A percentile compares a stretch with the other conserved stretches of the same genome.
These are phyloP conservation scores for Aphelocoma coerulescens DNA, from an alignment of 2,113 vertebrate species.

Conservation along the genomic window DNA sequence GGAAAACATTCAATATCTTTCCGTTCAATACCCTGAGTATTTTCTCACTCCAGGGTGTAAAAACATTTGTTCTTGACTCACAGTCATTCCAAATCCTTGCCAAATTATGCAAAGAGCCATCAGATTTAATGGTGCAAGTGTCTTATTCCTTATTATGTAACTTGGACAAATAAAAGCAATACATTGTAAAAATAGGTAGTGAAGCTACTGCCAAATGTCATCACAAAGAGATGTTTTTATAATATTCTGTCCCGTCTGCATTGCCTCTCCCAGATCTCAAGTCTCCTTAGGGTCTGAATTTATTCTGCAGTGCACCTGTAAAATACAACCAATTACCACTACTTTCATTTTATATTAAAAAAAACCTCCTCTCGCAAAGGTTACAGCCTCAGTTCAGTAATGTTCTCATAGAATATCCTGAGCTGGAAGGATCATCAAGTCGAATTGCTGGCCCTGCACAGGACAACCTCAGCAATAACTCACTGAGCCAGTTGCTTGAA, in stretches of 20 bases:
- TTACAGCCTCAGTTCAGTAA: not conserved
- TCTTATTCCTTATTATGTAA: not conserved
- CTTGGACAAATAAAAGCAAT: slow-evolving; percentile 21
- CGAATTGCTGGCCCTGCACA: not conserved
- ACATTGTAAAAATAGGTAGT: not conserved
- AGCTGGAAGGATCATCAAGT: not conserved
- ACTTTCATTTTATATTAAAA: not conserved
- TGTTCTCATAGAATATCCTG: not conserved
- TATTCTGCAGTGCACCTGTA: not conserved
- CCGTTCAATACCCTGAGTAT: not conserved
- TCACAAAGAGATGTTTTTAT: not conserved
- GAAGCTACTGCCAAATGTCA: not conserved
- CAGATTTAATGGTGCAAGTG: not conserved
- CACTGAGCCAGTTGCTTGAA: not conserved
- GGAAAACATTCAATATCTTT: slow-evolving; percentile 32
- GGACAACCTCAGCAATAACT: not conserved
- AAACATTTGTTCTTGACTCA: slow-evolving; percentile 48
- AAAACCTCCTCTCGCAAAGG: accelerated
- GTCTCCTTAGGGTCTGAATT: not conserved
- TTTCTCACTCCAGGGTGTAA: slow-evolving; percentile 33
- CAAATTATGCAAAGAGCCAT: slow-evolving; percentile 33
- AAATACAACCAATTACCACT: not conserved
- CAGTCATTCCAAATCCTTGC: not conserved
- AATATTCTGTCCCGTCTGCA: not conserved
- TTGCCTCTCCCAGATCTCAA: not conserved